Evolutionary conservation across 2,113 vertebrate genomes (phyloP).

Genomic region (Turnix velox): DNA sequence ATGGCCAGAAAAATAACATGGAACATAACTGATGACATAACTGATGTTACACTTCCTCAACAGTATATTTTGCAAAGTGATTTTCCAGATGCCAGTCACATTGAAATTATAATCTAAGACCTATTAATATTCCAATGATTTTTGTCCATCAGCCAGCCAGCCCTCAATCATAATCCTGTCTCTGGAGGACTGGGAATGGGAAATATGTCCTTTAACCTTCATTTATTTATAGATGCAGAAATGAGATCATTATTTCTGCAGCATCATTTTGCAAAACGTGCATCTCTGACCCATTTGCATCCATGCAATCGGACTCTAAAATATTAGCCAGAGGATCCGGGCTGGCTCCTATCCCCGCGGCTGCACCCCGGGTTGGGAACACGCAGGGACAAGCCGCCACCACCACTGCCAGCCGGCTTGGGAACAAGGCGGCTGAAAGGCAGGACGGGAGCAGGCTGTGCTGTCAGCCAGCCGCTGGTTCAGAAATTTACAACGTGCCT

Average conservation of each 20-base stretch:
- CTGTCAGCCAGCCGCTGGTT: neutral
- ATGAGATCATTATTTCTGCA: neutral
- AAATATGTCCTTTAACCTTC: constrained; percentile 32
- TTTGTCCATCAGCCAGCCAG: neutral
- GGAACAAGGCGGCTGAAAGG: neutral
- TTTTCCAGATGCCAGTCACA: neutral
- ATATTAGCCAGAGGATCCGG: neutral
- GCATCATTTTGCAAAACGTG: fast-evolving
- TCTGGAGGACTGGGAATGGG: neutral
- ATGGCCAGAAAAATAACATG: neutral
- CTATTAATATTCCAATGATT: neutral
- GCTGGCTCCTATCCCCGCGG: neutral
- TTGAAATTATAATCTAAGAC: neutral
- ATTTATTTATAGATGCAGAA: constrained; percentile 50
- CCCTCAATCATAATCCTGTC: neutral
- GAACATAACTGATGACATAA: neutral
- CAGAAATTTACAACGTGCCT: neutral
- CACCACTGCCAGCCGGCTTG: neutral
- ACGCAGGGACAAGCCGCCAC: fast-evolving
- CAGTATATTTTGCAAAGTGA: neutral
- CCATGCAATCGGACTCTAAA: neutral
- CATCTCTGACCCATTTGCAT: neutral
- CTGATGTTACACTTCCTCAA: neutral
- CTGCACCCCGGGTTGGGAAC: neutral
- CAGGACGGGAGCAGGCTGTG: neutral